These are phyloP conservation scores for Cathartes aura DNA, from an alignment of 2,113 vertebrate species.

Conservation along the genomic window DNA sequence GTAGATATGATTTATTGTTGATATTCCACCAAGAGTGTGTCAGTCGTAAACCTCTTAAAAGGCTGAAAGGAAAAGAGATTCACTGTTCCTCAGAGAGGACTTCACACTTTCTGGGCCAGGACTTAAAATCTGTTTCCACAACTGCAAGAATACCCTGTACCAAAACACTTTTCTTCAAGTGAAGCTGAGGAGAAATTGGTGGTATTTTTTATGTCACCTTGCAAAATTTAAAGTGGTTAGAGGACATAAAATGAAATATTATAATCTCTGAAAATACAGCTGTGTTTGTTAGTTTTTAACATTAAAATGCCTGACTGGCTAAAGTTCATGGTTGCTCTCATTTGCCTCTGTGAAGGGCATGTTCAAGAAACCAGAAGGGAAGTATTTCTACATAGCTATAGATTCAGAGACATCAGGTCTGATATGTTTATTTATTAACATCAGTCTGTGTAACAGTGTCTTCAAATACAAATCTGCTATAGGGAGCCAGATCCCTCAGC, in stretches of 20 bases:
- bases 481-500: not conserved
- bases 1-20: not conserved
- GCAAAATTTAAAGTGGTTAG: not conserved
- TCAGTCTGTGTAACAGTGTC: not conserved
- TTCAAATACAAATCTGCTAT: not conserved
- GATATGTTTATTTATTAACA: not conserved
- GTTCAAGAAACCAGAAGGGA: not conserved
- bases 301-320: not conserved
- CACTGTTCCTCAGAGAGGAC: not conserved
- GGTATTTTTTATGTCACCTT: not conserved
- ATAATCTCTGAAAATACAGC: not conserved
- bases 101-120: not conserved
- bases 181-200: not conserved
- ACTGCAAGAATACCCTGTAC: not conserved
- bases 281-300: not conserved
- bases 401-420: not conserved
- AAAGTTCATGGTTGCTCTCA: not conserved
- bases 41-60: not conserved
- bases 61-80: conserved; percentile 5
- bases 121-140: not conserved
- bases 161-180: not conserved
- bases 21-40: not conserved
- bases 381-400: not conserved
- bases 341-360: not conserved
- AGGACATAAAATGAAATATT: not conserved